Evolutionary conservation across 2,113 vertebrate genomes (phyloP).

Genomic region (Scomber scombrus): DNA sequence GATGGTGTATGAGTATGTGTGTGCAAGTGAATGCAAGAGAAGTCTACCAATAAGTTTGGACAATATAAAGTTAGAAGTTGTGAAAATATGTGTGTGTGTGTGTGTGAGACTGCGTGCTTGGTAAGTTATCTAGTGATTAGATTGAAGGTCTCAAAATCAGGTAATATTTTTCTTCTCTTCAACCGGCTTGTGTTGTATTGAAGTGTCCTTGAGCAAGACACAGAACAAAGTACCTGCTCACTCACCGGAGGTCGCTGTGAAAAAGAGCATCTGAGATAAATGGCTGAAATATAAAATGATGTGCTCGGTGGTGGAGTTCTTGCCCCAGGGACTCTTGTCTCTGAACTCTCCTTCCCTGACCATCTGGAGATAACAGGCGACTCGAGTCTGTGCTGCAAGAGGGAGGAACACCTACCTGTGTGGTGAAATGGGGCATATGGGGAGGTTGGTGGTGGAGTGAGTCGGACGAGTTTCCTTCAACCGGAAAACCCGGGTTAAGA

Average conservation of each 20-base stretch:
- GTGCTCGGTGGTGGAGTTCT: constrained; percentile 52
- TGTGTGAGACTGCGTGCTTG: constrained; percentile 8
- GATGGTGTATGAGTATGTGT: constrained; percentile 13
- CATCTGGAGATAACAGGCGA: constrained; percentile 71
- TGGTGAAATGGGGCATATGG: constrained; percentile 49
- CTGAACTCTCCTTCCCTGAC: constrained; percentile 57
- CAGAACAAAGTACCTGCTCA: constrained; percentile 44
- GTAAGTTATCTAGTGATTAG: constrained; percentile 20
- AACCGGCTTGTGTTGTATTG: constrained; percentile 4
- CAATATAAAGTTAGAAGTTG: constrained; percentile 11
- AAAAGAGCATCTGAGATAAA: constrained; percentile 56
- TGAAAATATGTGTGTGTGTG: background rate
- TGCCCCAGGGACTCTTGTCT: constrained; percentile 60
- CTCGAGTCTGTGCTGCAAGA: constrained; percentile 23
- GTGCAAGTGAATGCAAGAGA: background rate
- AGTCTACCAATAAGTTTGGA: constrained; percentile 18
- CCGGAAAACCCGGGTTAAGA: constrained; percentile 34
- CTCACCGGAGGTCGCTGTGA: constrained; percentile 46
- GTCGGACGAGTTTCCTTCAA: constrained; percentile 17
- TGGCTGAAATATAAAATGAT: constrained; percentile 64
- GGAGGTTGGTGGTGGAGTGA: constrained; percentile 21
- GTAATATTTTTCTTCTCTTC: constrained; percentile 40
- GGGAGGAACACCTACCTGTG: constrained; percentile 55
- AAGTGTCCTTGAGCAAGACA: constrained; percentile 69
- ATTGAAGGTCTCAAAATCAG: constrained; percentile 52